phyloP scores from a whole-genome alignment of 2,113 vertebrate genomes.

The Riparia riparia region DNA sequence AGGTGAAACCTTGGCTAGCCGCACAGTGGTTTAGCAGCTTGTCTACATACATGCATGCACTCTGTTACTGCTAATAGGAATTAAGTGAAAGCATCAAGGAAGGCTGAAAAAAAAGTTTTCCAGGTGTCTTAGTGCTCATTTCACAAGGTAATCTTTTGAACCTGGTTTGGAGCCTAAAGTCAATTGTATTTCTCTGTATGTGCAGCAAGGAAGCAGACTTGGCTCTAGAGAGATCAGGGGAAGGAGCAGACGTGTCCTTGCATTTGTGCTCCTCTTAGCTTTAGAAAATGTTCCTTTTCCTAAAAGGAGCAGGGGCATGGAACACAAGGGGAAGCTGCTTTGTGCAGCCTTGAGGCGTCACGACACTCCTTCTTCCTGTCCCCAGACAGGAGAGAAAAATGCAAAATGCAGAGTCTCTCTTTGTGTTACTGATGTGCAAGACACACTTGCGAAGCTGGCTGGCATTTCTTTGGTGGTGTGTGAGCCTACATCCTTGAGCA shows the following conservation, averaged over 20 bases:
- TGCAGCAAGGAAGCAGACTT: neutral
- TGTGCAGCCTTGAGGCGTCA: neutral
- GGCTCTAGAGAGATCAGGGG: neutral
- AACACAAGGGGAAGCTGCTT: constrained; percentile 32
- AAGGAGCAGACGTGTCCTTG: constrained; percentile 22
- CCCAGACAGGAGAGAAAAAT: neutral
- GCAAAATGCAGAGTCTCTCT: neutral
- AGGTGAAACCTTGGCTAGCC: neutral
- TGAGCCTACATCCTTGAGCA: neutral
- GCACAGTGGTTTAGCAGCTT: neutral
- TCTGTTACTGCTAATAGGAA: neutral
- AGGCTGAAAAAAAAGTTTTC: neutral
- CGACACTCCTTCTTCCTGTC: constrained; percentile 1
- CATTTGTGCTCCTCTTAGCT: neutral
- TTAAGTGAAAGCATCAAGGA: neutral
- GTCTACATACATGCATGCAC: neutral
- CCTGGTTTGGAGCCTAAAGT: neutral
- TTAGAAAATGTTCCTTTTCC: constrained; percentile 40
- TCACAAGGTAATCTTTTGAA: neutral
- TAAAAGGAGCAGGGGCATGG: neutral
- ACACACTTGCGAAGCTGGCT: neutral
- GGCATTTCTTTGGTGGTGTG: neutral
- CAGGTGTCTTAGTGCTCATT: neutral
- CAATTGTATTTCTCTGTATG: neutral
- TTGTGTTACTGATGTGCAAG: neutral